These are phyloP conservation scores for Pseudolaguvia tuberculata DNA, from an alignment of 2,113 vertebrate species.

Conservation along the genomic window DNA sequence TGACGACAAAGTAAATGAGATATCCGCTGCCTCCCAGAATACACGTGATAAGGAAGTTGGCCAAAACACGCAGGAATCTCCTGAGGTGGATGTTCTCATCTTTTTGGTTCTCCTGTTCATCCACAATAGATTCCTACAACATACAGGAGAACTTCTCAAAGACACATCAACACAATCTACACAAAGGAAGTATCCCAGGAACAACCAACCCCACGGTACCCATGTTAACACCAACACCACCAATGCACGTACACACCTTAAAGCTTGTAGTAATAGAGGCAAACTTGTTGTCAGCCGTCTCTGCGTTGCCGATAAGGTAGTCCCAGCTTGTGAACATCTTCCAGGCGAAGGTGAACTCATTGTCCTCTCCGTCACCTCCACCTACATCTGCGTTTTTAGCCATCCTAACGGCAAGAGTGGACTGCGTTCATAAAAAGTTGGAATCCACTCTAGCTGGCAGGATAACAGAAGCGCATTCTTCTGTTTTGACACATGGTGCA, in stretches of 20 bases:
- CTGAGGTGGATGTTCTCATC: slow-evolving; percentile 94
- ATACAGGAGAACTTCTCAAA: slow-evolving; percentile 19
- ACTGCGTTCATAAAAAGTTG: slow-evolving; percentile 36
- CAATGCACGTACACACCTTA: slow-evolving; percentile 73
- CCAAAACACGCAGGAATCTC: slow-evolving; percentile 87
- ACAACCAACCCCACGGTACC: background rate
- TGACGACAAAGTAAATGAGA: slow-evolving; percentile 97
- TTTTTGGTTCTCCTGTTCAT: slow-evolving; percentile 96
- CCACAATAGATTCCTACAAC: slow-evolving; percentile 92
- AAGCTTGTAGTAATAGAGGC: slow-evolving; percentile 97
- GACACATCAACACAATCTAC: background rate
- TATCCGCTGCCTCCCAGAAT: slow-evolving; percentile 95
- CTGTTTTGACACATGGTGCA: slow-evolving; percentile 25
- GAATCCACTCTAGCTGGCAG: slow-evolving; percentile 51
- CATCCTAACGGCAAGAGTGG: slow-evolving; percentile 75
- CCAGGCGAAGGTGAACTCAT: slow-evolving; percentile 90
- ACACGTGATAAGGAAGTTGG: slow-evolving; percentile 88
- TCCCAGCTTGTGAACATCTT: slow-evolving; percentile 99
- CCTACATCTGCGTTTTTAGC: slow-evolving; percentile 87
- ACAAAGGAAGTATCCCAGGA: background rate
- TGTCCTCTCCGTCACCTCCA: slow-evolving; percentile 80
- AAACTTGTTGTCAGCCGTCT: slow-evolving; percentile 95
- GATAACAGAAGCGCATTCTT: slow-evolving; percentile 53
- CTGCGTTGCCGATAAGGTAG: slow-evolving; percentile 94
- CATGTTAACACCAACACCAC: background rate